Conservation (phyloP, 2,797 vertebrate species). For the Hippopotamyrus pictus region DNA sequence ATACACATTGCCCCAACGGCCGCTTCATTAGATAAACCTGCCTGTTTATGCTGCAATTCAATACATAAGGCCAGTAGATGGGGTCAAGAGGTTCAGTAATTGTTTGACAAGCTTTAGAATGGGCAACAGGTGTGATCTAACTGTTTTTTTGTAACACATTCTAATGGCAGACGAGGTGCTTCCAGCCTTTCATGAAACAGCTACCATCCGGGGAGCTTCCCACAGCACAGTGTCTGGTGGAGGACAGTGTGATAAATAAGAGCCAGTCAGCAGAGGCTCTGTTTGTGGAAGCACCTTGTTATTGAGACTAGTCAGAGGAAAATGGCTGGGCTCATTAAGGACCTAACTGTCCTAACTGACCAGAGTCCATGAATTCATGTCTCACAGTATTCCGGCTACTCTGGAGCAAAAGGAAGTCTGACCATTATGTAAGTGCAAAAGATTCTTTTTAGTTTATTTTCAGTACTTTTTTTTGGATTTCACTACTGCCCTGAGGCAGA, state of each 20-base stretch:
- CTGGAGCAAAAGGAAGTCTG: not conserved
- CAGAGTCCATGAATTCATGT: not conserved
- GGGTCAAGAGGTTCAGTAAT: not conserved
- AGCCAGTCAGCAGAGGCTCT: not conserved
- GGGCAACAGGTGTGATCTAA: not conserved
- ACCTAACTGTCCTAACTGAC: not conserved
- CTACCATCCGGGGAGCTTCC: not conserved
- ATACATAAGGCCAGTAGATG: not conserved
- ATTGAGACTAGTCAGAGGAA: not conserved
- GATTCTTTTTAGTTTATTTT: conserved; percentile 13
- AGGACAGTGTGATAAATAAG: not conserved
- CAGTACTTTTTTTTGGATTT: not conserved
- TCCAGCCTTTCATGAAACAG: not conserved
- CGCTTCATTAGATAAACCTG: not conserved
- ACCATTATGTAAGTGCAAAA: not conserved
- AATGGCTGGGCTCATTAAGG: not conserved
- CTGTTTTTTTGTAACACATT: not conserved
- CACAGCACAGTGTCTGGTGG: not conserved
- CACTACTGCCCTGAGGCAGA: not conserved
- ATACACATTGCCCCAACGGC: not conserved
- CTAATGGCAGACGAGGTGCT: not conserved
- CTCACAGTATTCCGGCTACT: not conserved
- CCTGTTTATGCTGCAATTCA: not conserved
- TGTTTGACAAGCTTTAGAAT: not conserved
- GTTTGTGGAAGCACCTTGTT: not conserved